These are phyloP conservation scores for Leptarthrus brevirostris DNA, from an alignment of 2,888 invertebrate genomes.

Conservation along the genomic window DNA sequence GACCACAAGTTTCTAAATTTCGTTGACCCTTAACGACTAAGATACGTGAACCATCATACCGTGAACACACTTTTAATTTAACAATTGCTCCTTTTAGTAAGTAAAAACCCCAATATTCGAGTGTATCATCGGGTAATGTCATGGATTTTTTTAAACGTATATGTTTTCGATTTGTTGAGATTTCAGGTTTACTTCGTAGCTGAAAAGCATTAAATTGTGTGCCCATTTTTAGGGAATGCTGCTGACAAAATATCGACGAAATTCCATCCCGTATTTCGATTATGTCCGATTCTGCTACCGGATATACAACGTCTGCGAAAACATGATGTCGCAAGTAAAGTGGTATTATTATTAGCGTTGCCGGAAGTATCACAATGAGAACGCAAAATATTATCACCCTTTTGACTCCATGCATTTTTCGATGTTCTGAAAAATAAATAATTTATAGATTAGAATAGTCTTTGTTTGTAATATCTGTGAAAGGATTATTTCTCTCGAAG, in stretches of 20 bases:
- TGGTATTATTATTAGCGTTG: slow-evolving; percentile 79
- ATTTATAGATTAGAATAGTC: too few species aligned
- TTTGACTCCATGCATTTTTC: slow-evolving; percentile 83
- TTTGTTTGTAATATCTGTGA: too few species aligned
- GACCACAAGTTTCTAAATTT: slow-evolving; percentile 80
- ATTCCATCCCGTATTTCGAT: slow-evolving; percentile 85
- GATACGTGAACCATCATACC: slow-evolving; percentile 81
- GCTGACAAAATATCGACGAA: slow-evolving; percentile 84
- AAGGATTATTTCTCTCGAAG: too few species aligned
- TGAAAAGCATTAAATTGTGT: slow-evolving; percentile 78
- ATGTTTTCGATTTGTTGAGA: slow-evolving; percentile 78
- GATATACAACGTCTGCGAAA: slow-evolving; percentile 82
- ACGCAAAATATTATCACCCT: slow-evolving; percentile 82
- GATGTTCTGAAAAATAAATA: slow-evolving; percentile 70
- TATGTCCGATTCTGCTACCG: slow-evolving; percentile 86
- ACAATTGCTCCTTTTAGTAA: slow-evolving; percentile 82
- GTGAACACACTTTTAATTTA: slow-evolving; percentile 81
- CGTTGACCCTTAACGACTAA: slow-evolving; percentile 84
- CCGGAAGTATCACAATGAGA: slow-evolving; percentile 80
- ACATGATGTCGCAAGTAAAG: slow-evolving; percentile 80
- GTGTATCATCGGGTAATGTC: slow-evolving; percentile 83
- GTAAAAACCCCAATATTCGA: slow-evolving; percentile 92
- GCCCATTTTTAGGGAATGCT: slow-evolving; percentile 82
- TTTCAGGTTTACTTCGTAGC: slow-evolving; percentile 76
- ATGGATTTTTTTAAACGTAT: slow-evolving; percentile 84